Base-by-base conservation (phyloP, 2,113 vertebrate genomes). In the Oreochromis tanganicae region DNA sequence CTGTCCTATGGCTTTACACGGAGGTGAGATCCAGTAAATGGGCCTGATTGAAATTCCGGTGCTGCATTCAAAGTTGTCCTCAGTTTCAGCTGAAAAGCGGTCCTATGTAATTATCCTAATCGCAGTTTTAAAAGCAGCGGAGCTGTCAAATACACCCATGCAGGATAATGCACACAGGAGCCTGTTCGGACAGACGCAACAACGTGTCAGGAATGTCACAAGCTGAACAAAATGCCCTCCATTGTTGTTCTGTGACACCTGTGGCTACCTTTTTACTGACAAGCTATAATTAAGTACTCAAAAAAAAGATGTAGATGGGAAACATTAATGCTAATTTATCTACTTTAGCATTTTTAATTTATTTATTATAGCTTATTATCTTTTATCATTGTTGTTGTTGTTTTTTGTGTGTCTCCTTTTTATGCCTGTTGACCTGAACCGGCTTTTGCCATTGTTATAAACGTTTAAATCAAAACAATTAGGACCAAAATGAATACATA, bases 101-200 rank as follows among this genome's bases (percentile, higher is more conserved):
- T 34, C 85, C 93, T 85, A 84, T 94, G 92, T 92, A 94, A 96
- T 96, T 95, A 95, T 87, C 34, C 73, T 88, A 91, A 93, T 90
- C 55, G 56, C 55, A 85, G 88, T 92, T 95, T 94, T 93, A 94
- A 95, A 94, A 96, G 93, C 92, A 80, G 83, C 50, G 63, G 92
- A 88, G 93, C 93, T 95, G 92, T 95, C 94, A 95, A 88, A 88
- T 82, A 88, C 92, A 88, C 83, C 84, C 78, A 85, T 85, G 73
- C 84, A 80, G 88, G 73, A 88, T 83, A 91, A 91, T 92, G 91
- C 85, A 91, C 85, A 90, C 71, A 90, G 59, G 34, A 93, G 85
- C 85, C 52, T 32, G 80, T 71, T 86, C 86, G 56, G 85, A 87
- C 80, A 81, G 89, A 86, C 57, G 41, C 79, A 88, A 87, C 29